A percentile compares a stretch with the other conserved stretches of the same genome.
These are phyloP conservation scores for Caenorhabditis remanei DNA, from an alignment of 1,140 invertebrate genomes.

Conservation along the genomic window DNA sequence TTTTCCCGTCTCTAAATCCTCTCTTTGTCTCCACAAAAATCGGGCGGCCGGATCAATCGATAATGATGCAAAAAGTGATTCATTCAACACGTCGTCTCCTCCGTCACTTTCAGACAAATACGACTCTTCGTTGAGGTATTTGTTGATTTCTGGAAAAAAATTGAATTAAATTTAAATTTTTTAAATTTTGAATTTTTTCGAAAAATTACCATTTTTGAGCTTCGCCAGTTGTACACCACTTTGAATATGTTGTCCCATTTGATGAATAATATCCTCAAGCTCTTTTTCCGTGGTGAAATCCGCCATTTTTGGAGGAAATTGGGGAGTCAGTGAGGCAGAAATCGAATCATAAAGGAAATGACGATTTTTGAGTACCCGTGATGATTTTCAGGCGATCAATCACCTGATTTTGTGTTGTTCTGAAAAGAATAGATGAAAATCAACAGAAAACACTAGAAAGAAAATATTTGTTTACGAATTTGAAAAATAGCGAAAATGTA, in stretches of 20 bases:
- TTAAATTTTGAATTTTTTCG: too few species aligned
- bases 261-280: conserved; percentile 19
- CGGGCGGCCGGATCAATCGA: conserved; percentile 15
- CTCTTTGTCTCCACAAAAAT: not conserved
- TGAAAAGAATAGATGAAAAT: not conserved
- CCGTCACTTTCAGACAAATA: not conserved
- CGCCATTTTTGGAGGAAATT: conserved; percentile 7
- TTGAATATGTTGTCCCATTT: conserved; percentile 25
- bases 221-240: not conserved
- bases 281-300: conserved; percentile 23
- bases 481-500: not conserved
- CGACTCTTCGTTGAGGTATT: not conserved
- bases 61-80: not conserved
- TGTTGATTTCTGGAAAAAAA: conserved; percentile 8
- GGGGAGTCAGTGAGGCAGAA: not conserved
- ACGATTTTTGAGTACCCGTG: conserved; percentile 2
- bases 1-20: too few species aligned
- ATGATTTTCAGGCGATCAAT: not conserved
- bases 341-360: not conserved
- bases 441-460: not conserved
- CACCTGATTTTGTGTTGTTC: not conserved
- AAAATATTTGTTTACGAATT: not conserved
- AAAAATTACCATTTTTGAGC: conserved; percentile 6
- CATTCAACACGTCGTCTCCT: not conserved
- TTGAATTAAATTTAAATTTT: not conserved